phyloP scores from a whole-genome alignment of 1,140 invertebrate genomes.

The Araneus ventricosus region DNA sequence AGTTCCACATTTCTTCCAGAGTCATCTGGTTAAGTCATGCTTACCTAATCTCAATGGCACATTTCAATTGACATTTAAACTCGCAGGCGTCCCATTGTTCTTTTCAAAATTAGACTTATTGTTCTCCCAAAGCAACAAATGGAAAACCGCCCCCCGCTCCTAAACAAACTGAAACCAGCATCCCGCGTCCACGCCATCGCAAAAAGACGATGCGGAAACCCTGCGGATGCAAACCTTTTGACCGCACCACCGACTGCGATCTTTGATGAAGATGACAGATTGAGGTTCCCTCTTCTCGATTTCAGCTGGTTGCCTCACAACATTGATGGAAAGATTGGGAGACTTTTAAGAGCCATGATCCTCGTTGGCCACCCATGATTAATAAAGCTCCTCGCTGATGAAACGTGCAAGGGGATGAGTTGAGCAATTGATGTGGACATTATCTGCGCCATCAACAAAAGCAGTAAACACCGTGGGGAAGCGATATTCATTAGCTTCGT shows the following conservation, averaged over 20 bases:
- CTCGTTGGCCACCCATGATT: conserved; percentile 39
- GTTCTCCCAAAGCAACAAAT: not conserved
- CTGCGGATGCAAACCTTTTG: conserved; percentile 48
- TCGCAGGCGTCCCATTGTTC: not conserved
- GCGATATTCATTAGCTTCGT: not conserved
- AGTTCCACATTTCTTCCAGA: not conserved
- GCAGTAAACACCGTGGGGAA: not conserved
- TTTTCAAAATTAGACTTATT: conserved; percentile 1
- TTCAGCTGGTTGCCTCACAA: conserved; percentile 15
- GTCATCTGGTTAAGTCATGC: not conserved
- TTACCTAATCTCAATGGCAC: no score
- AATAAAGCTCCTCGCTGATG: conserved; percentile 12
- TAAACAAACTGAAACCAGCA: not conserved
- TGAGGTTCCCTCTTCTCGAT: conserved; percentile 53
- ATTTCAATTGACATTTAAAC: no score
- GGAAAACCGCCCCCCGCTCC: not conserved
- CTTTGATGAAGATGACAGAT: conserved; percentile 65
- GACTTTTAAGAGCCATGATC: not conserved
- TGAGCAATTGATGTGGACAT: not conserved
- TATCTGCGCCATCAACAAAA: not conserved
- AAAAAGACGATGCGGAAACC: not conserved
- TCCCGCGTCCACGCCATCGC: not conserved
- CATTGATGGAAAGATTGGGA: conserved; percentile 32
- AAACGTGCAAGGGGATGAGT: conserved; percentile 28
- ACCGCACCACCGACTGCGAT: conserved; percentile 14